Evolutionary conservation across 1,140 invertebrate genomes (phyloP).

Genomic region (Chrysopa pallens): DNA sequence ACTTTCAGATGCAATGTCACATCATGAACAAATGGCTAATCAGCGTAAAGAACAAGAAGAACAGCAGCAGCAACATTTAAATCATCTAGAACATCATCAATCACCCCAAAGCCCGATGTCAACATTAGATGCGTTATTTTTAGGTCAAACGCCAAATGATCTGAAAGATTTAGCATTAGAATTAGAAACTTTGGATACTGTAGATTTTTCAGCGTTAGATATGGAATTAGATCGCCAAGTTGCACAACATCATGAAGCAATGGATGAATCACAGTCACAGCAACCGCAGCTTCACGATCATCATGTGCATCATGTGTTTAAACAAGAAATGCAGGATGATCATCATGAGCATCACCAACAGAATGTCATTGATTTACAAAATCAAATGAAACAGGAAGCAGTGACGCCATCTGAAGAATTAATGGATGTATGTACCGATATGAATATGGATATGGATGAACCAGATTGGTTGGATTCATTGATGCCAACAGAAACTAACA

Average conservation of each 20-base stretch:
- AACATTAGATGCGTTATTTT: neutral
- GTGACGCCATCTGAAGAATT: neutral
- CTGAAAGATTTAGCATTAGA: constrained; percentile 29
- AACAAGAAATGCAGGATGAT: constrained; percentile 26
- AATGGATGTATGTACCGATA: constrained; percentile 6
- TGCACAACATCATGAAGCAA: constrained; percentile 4
- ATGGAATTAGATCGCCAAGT: constrained; percentile 27
- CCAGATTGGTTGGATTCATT: constrained; percentile 54
- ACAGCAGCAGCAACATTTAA: constrained; percentile 18
- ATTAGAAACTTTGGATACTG: constrained; percentile 30
- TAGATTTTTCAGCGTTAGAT: constrained; percentile 34
- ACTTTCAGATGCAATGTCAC: constrained; percentile 22
- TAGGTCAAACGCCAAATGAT: constrained; percentile 16
- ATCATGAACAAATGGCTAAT: constrained; percentile 26
- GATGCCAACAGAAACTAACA: constrained; percentile 24
- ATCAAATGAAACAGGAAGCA: neutral
- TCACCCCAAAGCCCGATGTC: constrained; percentile 28
- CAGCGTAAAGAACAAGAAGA: constrained; percentile 9
- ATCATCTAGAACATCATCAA: constrained; percentile 17
- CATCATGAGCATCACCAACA: constrained; percentile 14
- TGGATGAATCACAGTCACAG: constrained; percentile 17
- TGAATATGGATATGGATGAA: constrained; percentile 52
- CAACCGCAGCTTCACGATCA: constrained; percentile 25
- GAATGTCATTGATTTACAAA: constrained; percentile 6
- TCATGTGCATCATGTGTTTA: constrained; percentile 3